Percentiles rank a stretch among this genome's conserved stretches.
Evolutionary conservation across 2,888 invertebrate species (phyloP).

Genomic region (Drosophila mimica): DNA sequence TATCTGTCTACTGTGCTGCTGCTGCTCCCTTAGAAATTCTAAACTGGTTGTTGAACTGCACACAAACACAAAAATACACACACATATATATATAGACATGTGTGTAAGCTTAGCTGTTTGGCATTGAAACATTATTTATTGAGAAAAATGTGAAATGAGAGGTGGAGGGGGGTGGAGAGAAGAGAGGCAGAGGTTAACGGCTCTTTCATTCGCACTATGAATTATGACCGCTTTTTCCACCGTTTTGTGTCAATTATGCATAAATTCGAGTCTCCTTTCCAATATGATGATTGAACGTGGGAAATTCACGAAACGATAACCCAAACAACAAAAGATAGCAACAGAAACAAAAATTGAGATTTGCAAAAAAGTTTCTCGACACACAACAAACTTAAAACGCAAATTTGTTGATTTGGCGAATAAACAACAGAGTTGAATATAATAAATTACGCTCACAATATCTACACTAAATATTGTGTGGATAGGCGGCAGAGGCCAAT

Average conservation of each 20-base stretch:
- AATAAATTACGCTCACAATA: constrained; percentile 59
- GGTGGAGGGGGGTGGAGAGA: constrained; percentile 17
- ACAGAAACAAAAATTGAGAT: constrained; percentile 1
- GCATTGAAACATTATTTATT: constrained; percentile 51
- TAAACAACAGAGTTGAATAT: constrained; percentile 58
- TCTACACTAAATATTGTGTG: constrained; percentile 15
- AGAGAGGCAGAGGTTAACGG: constrained; percentile 52
- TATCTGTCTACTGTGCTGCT: constrained; percentile 13
- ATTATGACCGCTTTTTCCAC: constrained; percentile 47
- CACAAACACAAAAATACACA: constrained; percentile 21
- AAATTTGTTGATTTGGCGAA: constrained; percentile 55
- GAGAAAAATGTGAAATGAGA: constrained; percentile 44
- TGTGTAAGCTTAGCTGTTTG: constrained; percentile 35
- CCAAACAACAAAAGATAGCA: constrained; percentile 23
- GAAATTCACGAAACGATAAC: constrained; percentile 36
- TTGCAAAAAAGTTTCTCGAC: constrained; percentile 23
- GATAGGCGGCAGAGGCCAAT: constrained; percentile 34
- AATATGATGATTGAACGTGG: constrained; percentile 26
- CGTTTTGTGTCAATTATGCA: constrained; percentile 28
- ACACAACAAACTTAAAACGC: constrained; percentile 37
- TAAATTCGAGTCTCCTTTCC: constrained; percentile 13
- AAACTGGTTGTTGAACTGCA: constrained; percentile 77
- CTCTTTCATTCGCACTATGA: constrained; percentile 31
- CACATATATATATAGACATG: constrained; percentile 6
- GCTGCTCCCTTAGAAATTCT: constrained; percentile 66